These are phyloP conservation scores for Apolygus lucorum DNA, from an alignment of 1,140 invertebrate genomes.

Conservation along the genomic window DNA sequence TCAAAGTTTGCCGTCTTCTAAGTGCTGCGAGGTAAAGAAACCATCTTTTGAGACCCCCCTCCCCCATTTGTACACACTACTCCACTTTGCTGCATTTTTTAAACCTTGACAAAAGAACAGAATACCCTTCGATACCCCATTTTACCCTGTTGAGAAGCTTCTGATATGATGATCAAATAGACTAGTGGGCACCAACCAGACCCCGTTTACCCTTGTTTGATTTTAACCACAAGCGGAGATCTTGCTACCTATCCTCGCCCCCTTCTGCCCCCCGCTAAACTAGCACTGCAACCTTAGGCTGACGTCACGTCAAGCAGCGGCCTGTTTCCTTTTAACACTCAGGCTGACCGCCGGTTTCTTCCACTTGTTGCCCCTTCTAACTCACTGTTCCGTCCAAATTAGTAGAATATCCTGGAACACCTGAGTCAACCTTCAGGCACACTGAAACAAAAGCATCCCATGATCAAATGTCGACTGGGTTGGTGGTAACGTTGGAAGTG, in stretches of 20 bases:
- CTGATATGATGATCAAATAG: not conserved
- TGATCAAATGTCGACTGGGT: no score
- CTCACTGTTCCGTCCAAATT: no score
- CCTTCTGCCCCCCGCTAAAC: not conserved
- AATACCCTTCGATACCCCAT: not conserved
- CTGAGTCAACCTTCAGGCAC: no score
- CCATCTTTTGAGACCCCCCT: not conserved
- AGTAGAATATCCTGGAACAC: no score
- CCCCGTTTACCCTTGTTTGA: not conserved
- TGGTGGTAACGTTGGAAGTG: no score
- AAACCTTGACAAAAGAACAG: not conserved
- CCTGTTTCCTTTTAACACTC: no score
- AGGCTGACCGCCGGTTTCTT: no score
- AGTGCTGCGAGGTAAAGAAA: not conserved
- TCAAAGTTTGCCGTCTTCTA: slow-evolving; percentile 2
- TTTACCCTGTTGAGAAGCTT: no score
- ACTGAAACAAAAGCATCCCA: no score
- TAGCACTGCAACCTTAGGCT: not conserved
- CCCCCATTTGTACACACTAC: not conserved
- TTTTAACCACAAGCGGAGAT: not conserved
- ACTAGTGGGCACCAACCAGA: not conserved
- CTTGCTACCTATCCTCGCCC: not conserved
- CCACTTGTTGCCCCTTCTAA: no score
- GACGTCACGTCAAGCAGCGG: not conserved
- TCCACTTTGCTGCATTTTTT: slow-evolving; percentile 7